Conservation (phyloP, 2,797 vertebrate genomes). For the Ctenochaetus hawaiiensis region DNA sequence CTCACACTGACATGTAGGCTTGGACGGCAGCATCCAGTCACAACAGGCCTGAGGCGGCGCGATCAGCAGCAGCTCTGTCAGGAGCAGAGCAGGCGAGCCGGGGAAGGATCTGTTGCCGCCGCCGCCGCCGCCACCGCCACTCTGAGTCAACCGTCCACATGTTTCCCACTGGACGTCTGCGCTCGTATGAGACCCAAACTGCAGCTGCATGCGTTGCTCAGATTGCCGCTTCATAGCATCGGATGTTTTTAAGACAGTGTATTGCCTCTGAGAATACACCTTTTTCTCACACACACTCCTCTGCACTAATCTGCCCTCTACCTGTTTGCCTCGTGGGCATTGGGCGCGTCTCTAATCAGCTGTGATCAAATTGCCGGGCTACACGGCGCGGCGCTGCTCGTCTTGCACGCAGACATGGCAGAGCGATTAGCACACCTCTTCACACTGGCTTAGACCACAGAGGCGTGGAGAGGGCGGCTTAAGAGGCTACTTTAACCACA, state of each 20-base stretch:
- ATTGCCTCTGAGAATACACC: constrained; percentile 36
- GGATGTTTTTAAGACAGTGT: constrained; percentile 38
- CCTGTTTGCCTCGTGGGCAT: constrained; percentile 54
- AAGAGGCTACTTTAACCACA: constrained; percentile 81
- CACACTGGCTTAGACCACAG: constrained; percentile 79
- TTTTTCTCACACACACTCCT: constrained; percentile 37
- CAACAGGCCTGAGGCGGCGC: constrained; percentile 78
- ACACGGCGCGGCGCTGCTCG: constrained; percentile 44
- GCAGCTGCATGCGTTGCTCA: constrained; percentile 7
- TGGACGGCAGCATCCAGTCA: constrained; percentile 81
- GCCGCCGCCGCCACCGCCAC: constrained; percentile 49
- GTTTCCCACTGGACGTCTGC: constrained; percentile 51
- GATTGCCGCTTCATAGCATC: constrained; percentile 24
- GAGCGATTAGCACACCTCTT: constrained; percentile 81
- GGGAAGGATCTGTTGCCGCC: constrained; percentile 55
- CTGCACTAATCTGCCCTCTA: constrained; percentile 58
- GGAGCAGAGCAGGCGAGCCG: constrained; percentile 57
- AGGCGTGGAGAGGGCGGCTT: constrained; percentile 77
- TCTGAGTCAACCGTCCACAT: constrained; percentile 46
- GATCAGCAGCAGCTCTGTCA: constrained; percentile 76
- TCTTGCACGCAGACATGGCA: constrained; percentile 59
- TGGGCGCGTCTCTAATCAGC: constrained; percentile 68
- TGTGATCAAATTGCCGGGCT: constrained; percentile 70
- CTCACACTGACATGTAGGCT: constrained; percentile 81
- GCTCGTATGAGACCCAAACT: constrained; percentile 22